phyloP scores from a whole-genome alignment of 2,113 vertebrate species.

The Laticauda colubrina region DNA sequence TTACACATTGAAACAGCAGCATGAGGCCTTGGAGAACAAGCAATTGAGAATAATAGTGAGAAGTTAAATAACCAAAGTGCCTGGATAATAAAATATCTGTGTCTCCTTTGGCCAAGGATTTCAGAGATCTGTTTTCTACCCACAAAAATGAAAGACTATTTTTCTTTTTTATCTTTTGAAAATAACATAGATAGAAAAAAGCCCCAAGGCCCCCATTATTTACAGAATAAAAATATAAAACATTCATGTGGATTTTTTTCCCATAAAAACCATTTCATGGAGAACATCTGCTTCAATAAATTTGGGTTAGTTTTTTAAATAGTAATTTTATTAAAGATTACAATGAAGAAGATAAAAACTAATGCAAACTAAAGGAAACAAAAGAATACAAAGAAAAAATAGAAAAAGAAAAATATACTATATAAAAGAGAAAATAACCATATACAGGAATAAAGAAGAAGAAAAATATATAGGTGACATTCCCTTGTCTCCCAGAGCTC shows the following conservation, averaged over 20 bases:
- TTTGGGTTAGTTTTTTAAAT: not conserved
- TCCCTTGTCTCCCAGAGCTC: not conserved
- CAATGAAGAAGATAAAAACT: not conserved
- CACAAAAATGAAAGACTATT: not conserved
- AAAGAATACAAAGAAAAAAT: not conserved
- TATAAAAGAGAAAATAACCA: not conserved
- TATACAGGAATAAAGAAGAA: not conserved
- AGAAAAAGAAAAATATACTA: not conserved
- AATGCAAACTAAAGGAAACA: not conserved
- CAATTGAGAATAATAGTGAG: not conserved
- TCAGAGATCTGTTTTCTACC: not conserved
- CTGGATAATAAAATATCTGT: slow-evolving; percentile 17
- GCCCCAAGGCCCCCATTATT: not conserved
- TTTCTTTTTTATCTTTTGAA: not conserved
- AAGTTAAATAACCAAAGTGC: slow-evolving; percentile 15
- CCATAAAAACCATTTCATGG: not conserved
- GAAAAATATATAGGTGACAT: not conserved
- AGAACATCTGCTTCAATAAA: not conserved
- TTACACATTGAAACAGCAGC: slow-evolving; percentile 24
- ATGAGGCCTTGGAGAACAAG: not conserved
- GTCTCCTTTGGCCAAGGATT: slow-evolving; percentile 24
- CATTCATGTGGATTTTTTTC: not conserved
- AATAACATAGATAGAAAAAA: not conserved
- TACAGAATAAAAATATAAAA: not conserved
- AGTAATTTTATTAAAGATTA: not conserved